These are phyloP conservation scores for Istiophorus platypterus DNA, from an alignment of 2,113 vertebrate genomes.

Conservation along the genomic window DNA sequence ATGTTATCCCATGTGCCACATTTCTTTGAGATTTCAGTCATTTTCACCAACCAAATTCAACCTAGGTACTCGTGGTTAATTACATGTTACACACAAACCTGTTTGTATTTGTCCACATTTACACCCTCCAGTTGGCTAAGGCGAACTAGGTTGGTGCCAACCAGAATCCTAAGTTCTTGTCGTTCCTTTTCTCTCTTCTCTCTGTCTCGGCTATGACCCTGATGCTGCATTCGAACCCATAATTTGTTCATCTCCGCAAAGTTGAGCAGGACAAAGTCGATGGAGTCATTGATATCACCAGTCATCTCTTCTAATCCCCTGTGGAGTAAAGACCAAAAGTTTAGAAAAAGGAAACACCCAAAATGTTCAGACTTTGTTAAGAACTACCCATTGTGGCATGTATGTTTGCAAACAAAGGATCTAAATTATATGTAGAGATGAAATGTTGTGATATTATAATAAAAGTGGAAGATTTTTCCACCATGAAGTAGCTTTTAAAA, in stretches of 20 bases:
- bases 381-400: not conserved
- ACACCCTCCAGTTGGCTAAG: slow-evolving; percentile 98
- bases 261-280: slow-evolving; percentile 98
- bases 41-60: not conserved
- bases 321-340: not conserved
- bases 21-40: not conserved
- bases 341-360: not conserved
- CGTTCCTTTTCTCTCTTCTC: slow-evolving; percentile 97
- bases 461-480: no score
- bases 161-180: slow-evolving; percentile 95
- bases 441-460: not conserved
- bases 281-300: slow-evolving; percentile 96
- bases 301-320: slow-evolving; percentile 93
- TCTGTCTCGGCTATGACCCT: slow-evolving; percentile 96
- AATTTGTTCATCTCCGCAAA: slow-evolving; percentile 99
- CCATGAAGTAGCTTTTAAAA: no score
- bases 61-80: not conserved
- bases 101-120: slow-evolving; percentile 97
- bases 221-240: slow-evolving; percentile 99
- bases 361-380: not conserved
- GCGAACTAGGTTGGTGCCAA: slow-evolving; percentile 97
- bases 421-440: not conserved
- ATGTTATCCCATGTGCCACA: not conserved
- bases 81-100: slow-evolving; percentile 80
- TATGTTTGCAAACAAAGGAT: not conserved